These are phyloP conservation scores for Rhagium mordax DNA, from an alignment of 2,888 invertebrate species.

Conservation along the genomic window DNA sequence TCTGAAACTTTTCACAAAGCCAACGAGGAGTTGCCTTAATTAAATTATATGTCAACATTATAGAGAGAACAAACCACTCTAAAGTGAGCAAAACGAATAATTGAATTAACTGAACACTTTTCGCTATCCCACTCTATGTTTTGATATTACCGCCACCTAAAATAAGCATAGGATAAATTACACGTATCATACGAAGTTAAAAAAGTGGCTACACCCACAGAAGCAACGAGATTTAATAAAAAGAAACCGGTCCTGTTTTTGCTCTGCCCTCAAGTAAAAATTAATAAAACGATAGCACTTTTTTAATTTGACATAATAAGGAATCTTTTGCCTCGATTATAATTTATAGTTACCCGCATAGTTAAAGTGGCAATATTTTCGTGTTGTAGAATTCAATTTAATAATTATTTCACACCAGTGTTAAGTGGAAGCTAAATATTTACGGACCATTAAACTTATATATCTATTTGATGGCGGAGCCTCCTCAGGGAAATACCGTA, in stretches of 20 bases:
- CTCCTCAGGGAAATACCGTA: neutral
- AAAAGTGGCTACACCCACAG: too few relatives aligned
- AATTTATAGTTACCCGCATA: too few relatives aligned
- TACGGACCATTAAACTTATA: slow-evolving; percentile 11
- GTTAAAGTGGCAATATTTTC: too few relatives aligned
- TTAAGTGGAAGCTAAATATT: slow-evolving; percentile 4
- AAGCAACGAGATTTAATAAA: too few relatives aligned
- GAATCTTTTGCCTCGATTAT: too few relatives aligned
- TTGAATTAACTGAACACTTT: neutral
- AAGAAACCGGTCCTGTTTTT: too few relatives aligned
- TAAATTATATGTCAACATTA: slow-evolving; percentile 14
- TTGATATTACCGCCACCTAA: neutral
- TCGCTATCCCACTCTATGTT: neutral
- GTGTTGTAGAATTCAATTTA: neutral
- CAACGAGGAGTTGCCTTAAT: neutral
- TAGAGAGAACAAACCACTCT: slow-evolving; percentile 5
- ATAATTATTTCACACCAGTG: neutral
- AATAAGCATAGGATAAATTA: neutral
- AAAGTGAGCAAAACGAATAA: neutral
- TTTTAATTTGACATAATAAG: too few relatives aligned
- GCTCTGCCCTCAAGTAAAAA: too few relatives aligned
- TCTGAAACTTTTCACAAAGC: neutral
- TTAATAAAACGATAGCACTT: too few relatives aligned
- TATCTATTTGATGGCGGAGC: neutral
- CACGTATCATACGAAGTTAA: too few relatives aligned